Evolutionary conservation across 2,113 vertebrate genomes (phyloP).

Genomic region (Calyptomena viridis): DNA sequence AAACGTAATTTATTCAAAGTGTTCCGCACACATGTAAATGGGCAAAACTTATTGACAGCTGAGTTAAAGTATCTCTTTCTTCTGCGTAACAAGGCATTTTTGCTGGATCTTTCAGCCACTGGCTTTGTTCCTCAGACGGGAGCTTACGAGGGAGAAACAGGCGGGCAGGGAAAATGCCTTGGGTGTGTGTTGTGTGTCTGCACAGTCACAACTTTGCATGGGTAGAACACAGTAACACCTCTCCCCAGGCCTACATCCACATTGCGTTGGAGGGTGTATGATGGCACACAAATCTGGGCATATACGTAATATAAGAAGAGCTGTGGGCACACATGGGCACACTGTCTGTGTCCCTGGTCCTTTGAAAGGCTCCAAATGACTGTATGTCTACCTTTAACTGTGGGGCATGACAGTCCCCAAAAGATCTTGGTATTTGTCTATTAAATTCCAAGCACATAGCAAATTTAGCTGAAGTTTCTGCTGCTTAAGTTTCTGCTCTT

Average conservation of each 20-base stretch:
- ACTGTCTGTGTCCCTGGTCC: no score
- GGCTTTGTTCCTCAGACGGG: slow-evolving; percentile 32
- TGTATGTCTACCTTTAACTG: neutral
- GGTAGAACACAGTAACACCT: neutral
- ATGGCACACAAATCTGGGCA: neutral
- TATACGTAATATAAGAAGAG: accelerated
- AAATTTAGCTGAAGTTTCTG: slow-evolving; percentile 43
- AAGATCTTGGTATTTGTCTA: neutral
- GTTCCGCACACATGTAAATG: slow-evolving; percentile 45
- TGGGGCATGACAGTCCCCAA: neutral
- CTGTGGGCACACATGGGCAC: accelerated
- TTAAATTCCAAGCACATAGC: slow-evolving; percentile 34
- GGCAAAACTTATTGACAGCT: slow-evolving; percentile 55
- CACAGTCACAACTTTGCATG: neutral
- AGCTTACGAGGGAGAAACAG: neutral
- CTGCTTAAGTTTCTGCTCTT: slow-evolving; percentile 39
- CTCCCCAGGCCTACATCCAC: accelerated
- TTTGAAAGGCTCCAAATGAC: neutral
- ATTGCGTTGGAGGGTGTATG: accelerated
- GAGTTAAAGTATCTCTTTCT: slow-evolving; percentile 66
- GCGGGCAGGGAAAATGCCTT: neutral
- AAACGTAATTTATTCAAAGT: slow-evolving; percentile 62
- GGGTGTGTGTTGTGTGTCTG: neutral
- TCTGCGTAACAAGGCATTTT: slow-evolving; percentile 25
- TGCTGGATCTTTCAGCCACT: neutral